Evolutionary conservation across 2,888 invertebrate genomes (phyloP), one percentile per base, ranked within the genome.

Genomic region (Lycophotia porphyrea): DNA sequence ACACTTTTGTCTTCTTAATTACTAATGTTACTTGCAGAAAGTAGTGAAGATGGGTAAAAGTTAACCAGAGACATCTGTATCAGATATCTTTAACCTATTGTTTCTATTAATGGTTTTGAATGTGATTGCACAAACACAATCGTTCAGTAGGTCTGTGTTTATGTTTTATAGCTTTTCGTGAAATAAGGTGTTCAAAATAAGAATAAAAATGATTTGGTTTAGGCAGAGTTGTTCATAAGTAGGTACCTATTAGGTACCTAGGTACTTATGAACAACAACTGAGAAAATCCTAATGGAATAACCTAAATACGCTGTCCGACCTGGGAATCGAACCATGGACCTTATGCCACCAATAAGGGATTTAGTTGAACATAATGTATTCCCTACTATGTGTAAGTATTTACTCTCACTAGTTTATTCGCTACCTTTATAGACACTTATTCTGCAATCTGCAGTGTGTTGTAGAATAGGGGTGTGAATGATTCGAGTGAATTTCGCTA

Each of bases 31-130:
- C 47, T 67, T 67, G 42, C 64, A 82, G 63, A 78, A 78, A 71
- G 71, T 68, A 44, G 36, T 67, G 60, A 69, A 78, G 49, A 78
- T 44, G 34, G 72, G 73, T 72, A 82, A 82, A 78, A 82, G 69
- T 82, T 42, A 49, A 71, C 9, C n/a, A 27, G 36, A 42, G 52
- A 61, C 9, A 31, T 44, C 24, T 47, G 76, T 61, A 67, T 58
- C 39, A 66, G 31, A 78, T 58, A 34, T 34, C 24, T 61, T 66
- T 31, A 60, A 63, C 31, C 27, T 72, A 39, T 44, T 39, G 39
- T 69, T 69, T 49, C 7, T 61, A 31, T 27, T 0, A 36, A 36
- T 18, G 42, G 34, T 49, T 70, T 39, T 44, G 5, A 44, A 24
- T 78, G 2, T n/a, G 34, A 61, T 72, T 42, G 18, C 1, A 27